phyloP scores from a whole-genome alignment of 2,888 invertebrate species.

The Malacosoma neustria region DNA sequence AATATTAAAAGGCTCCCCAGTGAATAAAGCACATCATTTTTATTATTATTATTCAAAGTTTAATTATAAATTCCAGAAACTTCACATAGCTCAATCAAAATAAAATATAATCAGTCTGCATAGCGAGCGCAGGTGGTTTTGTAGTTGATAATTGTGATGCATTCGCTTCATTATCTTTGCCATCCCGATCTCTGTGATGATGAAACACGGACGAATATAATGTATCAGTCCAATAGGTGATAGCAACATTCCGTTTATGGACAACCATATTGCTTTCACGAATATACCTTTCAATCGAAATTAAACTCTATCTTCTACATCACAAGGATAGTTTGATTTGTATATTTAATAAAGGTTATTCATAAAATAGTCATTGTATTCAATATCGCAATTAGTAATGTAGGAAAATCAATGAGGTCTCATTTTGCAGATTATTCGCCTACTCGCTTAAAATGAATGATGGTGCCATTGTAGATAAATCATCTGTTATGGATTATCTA shows the following conservation, averaged over 20 bases:
- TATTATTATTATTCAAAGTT: too few species aligned
- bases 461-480: constrained; percentile 35
- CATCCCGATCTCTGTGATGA: constrained; percentile 49
- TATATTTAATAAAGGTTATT: constrained; percentile 4
- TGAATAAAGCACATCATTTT: too few species aligned
- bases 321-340: constrained; percentile 9
- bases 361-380: constrained; percentile 13
- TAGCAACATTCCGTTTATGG: constrained; percentile 35
- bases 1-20: too few species aligned
- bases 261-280: constrained; percentile 19
- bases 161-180: constrained; percentile 44
- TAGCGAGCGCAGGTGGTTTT: constrained; percentile 22
- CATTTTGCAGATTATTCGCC: constrained; percentile 58
- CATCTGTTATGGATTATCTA: constrained; percentile 22
- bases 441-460: constrained; percentile 50
- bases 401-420: constrained; percentile 60
- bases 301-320: constrained; percentile 8
- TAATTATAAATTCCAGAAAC: too few species aligned
- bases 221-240: constrained; percentile 59
- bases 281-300: constrained; percentile 14
- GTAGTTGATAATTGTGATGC: constrained; percentile 41
- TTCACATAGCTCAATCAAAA: too few species aligned
- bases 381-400: constrained; percentile 59
- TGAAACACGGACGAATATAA: constrained; percentile 68
- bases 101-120: too few species aligned